Base-by-base conservation (phyloP, 2,113 vertebrate species). In the Hassar affinis region DNA sequence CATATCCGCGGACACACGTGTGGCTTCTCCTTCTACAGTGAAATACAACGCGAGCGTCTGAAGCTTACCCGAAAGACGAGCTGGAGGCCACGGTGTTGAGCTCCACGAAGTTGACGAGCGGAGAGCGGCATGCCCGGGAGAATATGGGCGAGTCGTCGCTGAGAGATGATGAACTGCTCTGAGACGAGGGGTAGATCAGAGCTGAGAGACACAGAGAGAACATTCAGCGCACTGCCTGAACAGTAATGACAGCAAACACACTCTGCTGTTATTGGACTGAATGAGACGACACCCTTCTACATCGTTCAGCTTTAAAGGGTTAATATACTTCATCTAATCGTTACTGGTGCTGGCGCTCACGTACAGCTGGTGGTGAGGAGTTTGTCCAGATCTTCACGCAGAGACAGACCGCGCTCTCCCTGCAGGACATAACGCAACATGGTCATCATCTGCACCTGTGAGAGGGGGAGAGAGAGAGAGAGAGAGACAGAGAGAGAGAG, bases 51-150 rank as follows among this genome's bases (percentile, higher is more conserved):
- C n/a, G 56, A 7, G 4, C 9, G 17, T 47, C 30, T 52, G 69
- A 33, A 49, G 15, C 0, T 27, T 91, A 94, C 93, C 92, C 88
- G 51, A 90, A 84, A 22, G 77, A 56, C 1, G 96, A 95, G 1
- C 94, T 95, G 5, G 96, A 95, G 1, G 95, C 95, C 2, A 98
- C 93, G 57, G 86, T 96, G 80, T 96, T 93, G 52, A 98, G 92
- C 78, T 97, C 95, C 88, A 97, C 51, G 89, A 98, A 98, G 42
- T 54, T 86, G 78, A 99, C 92, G 78, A 93, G 94, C 6, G 80
- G 90, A 51, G 38, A 78, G 79, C 92, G 95, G 12, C 64, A 83
- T 0, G 87, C 90, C 30, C 87, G 82, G 22, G 81, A 15, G 62
- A 93, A 84, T 69, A 93, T 90, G 14, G 91, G 88, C 0, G 78